phyloP scores from a whole-genome alignment of 2,797 vertebrate genomes.

The Tokudaia tokunoshimensis region DNA sequence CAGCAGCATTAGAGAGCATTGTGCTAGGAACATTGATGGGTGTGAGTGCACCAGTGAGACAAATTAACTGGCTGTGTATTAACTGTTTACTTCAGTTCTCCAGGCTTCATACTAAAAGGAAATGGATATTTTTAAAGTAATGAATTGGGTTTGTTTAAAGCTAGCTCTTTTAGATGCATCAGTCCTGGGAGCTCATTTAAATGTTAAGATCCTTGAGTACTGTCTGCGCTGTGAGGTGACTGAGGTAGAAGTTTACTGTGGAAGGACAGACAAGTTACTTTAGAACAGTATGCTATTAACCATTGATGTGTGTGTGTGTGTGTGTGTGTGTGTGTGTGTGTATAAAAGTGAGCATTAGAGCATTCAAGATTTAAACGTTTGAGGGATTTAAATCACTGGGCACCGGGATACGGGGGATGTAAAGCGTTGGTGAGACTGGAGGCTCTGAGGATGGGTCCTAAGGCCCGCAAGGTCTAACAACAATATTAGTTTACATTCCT shows the following conservation, averaged over 20 bases:
- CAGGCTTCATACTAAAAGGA: slow-evolving; percentile 71
- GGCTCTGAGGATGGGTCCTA: slow-evolving; percentile 87
- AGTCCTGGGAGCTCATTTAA: slow-evolving; percentile 11
- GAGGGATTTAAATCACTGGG: slow-evolving; percentile 54
- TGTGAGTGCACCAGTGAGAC: slow-evolving; percentile 52
- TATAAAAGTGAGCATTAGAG: background rate
- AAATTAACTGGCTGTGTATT: slow-evolving; percentile 56
- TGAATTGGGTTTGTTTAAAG: slow-evolving; percentile 50
- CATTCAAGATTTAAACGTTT: slow-evolving; percentile 34
- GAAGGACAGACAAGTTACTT: slow-evolving; percentile 43
- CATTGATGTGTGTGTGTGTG: slow-evolving; percentile 15
- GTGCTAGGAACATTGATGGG: slow-evolving; percentile 28
- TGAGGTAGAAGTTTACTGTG: slow-evolving; percentile 36
- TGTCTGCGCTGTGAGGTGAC: background rate
- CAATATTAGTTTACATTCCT: slow-evolving; percentile 90
- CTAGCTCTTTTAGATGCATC: slow-evolving; percentile 40
- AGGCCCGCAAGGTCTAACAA: slow-evolving; percentile 85
- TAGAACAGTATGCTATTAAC: background rate
- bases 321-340: background rate
- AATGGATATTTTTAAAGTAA: slow-evolving; percentile 53
- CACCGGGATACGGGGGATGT: background rate
- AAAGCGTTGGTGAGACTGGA: slow-evolving; percentile 72
- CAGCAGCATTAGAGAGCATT: slow-evolving; percentile 12
- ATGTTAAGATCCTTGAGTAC: background rate
- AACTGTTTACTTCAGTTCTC: slow-evolving; percentile 58